Percentiles rank a stretch among this genome's conserved stretches.
Conservation (phyloP, 2,797 vertebrate genomes). For the Stomatorhinus walkeri region DNA sequence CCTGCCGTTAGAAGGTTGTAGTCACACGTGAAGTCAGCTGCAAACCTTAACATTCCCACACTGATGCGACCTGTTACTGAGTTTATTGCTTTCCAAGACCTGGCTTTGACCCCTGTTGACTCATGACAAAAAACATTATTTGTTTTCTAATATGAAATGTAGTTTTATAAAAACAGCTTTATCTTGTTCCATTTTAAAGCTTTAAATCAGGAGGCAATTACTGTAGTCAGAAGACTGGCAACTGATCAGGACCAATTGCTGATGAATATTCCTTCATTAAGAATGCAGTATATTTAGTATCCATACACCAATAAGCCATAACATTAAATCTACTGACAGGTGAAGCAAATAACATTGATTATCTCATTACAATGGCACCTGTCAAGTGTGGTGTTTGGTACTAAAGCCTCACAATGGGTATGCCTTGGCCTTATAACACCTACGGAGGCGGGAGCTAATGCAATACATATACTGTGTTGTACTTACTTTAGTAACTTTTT, state of each 20-base stretch:
- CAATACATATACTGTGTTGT: background rate
- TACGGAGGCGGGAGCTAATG: background rate
- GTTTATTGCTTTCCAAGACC: slow-evolving; percentile 61
- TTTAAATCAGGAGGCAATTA: background rate
- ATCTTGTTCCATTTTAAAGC: background rate
- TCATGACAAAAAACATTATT: slow-evolving; percentile 46
- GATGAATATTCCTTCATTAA: background rate
- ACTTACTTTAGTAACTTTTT: background rate
- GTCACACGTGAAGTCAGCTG: slow-evolving; percentile 46
- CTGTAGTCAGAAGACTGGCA: background rate
- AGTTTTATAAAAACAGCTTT: background rate
- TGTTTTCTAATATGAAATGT: background rate
- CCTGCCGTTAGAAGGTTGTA: slow-evolving; percentile 53
- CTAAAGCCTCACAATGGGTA: background rate
- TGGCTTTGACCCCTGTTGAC: slow-evolving; percentile 55
- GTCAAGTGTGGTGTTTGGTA: background rate
- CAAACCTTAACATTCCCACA: slow-evolving; percentile 54
- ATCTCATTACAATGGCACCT: background rate
- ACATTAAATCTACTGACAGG: background rate
- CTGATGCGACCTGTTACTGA: slow-evolving; percentile 64
- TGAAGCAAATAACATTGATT: background rate
- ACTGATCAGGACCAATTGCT: background rate
- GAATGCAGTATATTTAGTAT: background rate
- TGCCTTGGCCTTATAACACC: background rate
- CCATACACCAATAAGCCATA: background rate